These are phyloP conservation scores for Paraescarpia echinospica DNA, from an alignment of 1,140 invertebrate genomes.

Conservation along the genomic window DNA sequence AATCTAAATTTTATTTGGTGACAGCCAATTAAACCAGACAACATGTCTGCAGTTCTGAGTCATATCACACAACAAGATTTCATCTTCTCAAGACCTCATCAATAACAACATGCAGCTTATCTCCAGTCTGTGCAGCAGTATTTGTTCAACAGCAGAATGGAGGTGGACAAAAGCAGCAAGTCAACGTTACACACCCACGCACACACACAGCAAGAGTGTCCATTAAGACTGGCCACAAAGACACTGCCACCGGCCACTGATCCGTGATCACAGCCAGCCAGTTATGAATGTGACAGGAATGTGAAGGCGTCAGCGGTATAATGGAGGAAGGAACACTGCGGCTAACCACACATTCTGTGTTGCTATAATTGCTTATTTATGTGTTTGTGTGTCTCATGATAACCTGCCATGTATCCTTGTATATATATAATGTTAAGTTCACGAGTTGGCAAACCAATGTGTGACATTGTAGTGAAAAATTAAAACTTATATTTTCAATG, in stretches of 20 bases:
- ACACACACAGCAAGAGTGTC: background rate
- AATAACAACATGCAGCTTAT: background rate
- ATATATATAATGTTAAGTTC: no score
- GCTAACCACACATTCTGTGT: background rate
- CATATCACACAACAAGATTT: background rate
- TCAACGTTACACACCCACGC: background rate
- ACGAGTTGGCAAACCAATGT: no score
- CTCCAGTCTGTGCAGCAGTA: background rate
- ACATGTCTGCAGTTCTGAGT: background rate
- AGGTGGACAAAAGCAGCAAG: background rate
- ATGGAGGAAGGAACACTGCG: conserved; percentile 27
- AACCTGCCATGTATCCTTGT: no score
- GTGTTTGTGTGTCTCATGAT: background rate
- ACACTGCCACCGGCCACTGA: background rate
- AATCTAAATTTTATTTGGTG: background rate
- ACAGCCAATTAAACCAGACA: background rate
- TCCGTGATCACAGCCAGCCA: background rate
- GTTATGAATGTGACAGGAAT: background rate
- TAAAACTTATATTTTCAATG: no score
- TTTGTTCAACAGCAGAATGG: background rate
- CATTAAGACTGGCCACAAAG: background rate
- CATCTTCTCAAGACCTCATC: background rate
- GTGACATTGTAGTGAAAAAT: no score
- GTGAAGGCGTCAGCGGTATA: background rate
- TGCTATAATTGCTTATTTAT: background rate